phyloP scores from a whole-genome alignment of 2,888 invertebrate genomes.

The Itoplectis maculator region DNA sequence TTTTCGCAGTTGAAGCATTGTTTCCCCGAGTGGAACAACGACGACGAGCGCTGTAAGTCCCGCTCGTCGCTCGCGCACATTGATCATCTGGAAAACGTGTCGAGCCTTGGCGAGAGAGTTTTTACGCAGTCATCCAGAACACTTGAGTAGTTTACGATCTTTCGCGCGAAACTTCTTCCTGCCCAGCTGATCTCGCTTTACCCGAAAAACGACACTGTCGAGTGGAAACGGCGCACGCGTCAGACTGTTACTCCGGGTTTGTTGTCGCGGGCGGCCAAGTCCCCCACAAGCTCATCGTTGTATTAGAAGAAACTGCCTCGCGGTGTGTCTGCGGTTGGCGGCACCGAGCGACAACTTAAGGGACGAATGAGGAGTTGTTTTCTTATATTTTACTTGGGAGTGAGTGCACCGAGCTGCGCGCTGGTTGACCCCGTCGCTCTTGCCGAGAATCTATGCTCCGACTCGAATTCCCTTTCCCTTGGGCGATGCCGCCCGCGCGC shows the following conservation, averaged over 20 bases:
- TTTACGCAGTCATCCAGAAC: constrained; percentile 10
- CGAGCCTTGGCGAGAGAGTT: constrained; percentile 25
- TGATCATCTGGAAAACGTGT: constrained; percentile 44
- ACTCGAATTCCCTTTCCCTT: constrained; percentile 14
- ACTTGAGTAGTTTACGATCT: constrained; percentile 40
- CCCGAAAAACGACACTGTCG: background rate
- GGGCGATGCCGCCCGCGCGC: background rate
- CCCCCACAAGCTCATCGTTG: constrained; percentile 24
- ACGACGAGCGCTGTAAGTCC: background rate
- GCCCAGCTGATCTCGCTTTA: background rate
- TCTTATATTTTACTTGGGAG: background rate
- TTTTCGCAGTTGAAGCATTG: constrained; percentile 55
- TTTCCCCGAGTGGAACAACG: constrained; percentile 23
- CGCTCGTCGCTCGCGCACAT: constrained; percentile 23
- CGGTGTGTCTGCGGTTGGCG: constrained; percentile 7
- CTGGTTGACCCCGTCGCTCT: constrained; percentile 2
- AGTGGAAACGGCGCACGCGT: background rate
- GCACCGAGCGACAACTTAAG: constrained; percentile 22
- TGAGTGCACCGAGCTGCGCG: background rate
- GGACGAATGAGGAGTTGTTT: constrained; percentile 31
- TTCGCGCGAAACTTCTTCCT: constrained; percentile 4
- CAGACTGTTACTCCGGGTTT: constrained; percentile 28
- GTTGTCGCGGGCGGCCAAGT: constrained; percentile 1
- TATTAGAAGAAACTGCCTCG: constrained; percentile 14
- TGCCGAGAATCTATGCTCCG: constrained; percentile 29